These are phyloP conservation scores for Macrotis lagotis DNA, from an alignment of 2,113 vertebrate species.

Conservation along the genomic window DNA sequence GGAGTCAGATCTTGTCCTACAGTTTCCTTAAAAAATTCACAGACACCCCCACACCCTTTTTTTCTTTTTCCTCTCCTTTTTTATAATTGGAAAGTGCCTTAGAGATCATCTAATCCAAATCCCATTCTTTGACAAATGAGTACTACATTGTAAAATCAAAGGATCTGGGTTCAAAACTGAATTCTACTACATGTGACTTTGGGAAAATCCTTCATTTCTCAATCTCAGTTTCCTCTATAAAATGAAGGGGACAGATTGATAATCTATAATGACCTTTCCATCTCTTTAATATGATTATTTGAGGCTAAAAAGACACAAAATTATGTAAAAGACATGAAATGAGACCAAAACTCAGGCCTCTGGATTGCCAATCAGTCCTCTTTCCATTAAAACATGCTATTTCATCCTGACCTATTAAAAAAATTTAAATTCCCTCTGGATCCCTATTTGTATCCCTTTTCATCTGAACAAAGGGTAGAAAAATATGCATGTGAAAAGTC, in stretches of 20 bases:
- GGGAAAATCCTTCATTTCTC: not conserved
- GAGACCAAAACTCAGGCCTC: not conserved
- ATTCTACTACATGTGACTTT: not conserved
- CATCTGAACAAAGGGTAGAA: constrained; percentile 4
- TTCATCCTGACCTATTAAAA: not conserved
- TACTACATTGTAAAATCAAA: not conserved
- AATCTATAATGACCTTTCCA: not conserved
- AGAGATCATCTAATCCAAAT: not conserved
- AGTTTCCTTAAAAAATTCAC: not conserved
- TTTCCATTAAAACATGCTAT: not conserved
- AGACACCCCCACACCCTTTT: not conserved
- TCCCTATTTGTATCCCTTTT: not conserved
- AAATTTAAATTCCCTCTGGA: not conserved
- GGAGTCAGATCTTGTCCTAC: not conserved
- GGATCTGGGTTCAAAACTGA: not conserved
- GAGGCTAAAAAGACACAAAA: not conserved
- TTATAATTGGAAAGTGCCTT: not conserved
- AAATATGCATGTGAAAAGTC: constrained; percentile 15
- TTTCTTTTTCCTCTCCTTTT: not conserved
- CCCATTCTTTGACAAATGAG: not conserved
- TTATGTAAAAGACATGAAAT: not conserved
- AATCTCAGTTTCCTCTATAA: not conserved
- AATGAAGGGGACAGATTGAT: not conserved
- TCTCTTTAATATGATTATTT: not conserved
- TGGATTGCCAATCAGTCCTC: not conserved